phyloP scores from a whole-genome alignment of 2,113 vertebrate genomes.

The Saiga tatarica region DNA sequence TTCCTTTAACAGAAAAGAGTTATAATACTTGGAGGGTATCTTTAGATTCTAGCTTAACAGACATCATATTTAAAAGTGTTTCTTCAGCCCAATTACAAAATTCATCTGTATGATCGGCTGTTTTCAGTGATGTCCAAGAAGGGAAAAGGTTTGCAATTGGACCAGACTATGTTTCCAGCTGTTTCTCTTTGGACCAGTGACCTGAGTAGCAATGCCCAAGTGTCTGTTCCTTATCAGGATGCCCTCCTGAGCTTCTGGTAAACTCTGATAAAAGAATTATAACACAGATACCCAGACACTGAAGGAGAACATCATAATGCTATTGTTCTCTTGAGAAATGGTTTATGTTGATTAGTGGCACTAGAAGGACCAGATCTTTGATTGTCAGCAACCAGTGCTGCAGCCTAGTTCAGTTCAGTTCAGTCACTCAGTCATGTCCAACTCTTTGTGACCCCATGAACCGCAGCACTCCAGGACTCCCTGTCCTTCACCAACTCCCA shows the following conservation, averaged over 20 bases:
- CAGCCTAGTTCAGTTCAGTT: background rate
- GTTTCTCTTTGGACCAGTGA: background rate
- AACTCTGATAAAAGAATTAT: background rate
- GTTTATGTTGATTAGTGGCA: background rate
- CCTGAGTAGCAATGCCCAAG: background rate
- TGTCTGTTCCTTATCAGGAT: background rate
- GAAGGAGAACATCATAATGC: background rate
- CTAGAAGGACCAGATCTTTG: background rate
- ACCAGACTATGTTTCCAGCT: background rate
- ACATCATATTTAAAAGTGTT: background rate
- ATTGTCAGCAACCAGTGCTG: background rate
- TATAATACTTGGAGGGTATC: background rate
- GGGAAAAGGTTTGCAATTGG: background rate
- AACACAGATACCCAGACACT: background rate
- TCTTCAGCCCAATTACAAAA: background rate
- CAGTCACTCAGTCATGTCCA: fast-evolving
- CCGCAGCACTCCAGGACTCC: background rate
- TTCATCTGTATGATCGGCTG: background rate
- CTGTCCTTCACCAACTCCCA: background rate
- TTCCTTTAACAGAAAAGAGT: background rate
- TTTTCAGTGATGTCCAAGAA: background rate
- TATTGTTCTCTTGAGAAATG: background rate
- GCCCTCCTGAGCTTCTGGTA: background rate
- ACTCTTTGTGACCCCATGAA: background rate
- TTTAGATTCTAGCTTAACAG: background rate